Evolutionary conservation across 2,888 invertebrate species (phyloP).

Genomic region (Calameuta idolon): DNA sequence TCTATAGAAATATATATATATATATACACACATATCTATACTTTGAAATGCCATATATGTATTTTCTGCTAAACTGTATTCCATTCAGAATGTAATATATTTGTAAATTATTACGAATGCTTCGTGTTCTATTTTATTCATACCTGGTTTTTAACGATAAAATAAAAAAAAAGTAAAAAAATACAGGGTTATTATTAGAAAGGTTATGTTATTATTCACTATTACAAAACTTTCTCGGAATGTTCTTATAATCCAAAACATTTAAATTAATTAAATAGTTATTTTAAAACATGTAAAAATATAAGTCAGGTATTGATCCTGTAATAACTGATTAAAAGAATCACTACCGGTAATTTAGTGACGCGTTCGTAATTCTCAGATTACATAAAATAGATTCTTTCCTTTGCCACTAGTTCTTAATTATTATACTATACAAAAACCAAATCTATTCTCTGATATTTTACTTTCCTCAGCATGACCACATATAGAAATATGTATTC

Average conservation of each 20-base stretch:
- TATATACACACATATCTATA: slow-evolving; percentile 7
- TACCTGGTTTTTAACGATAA: background rate
- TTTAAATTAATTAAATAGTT: background rate
- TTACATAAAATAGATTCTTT: background rate
- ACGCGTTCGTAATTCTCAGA: background rate
- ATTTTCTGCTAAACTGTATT: slow-evolving; percentile 52
- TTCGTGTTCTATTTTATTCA: background rate
- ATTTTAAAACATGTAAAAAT: background rate
- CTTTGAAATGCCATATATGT: slow-evolving; percentile 50
- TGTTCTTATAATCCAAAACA: background rate
- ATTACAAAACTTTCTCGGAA: background rate
- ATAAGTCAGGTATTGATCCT: background rate
- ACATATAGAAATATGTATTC: slow-evolving; percentile 87
- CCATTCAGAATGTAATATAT: slow-evolving; percentile 54
- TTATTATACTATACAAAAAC: background rate
- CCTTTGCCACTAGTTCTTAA: background rate
- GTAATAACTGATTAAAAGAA: background rate
- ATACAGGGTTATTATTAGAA: background rate
- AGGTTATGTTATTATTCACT: background rate
- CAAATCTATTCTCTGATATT: background rate
- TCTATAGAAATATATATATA: slow-evolving; percentile 18
- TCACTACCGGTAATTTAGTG: background rate
- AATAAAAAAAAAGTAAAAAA: background rate
- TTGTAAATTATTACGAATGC: slow-evolving; percentile 48
- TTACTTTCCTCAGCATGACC: slow-evolving; percentile 70